Evolutionary conservation across 2,113 vertebrate genomes (phyloP), one percentile per base, ranked within the genome.

Genomic region (Campylorhamphus procurvoides): DNA sequence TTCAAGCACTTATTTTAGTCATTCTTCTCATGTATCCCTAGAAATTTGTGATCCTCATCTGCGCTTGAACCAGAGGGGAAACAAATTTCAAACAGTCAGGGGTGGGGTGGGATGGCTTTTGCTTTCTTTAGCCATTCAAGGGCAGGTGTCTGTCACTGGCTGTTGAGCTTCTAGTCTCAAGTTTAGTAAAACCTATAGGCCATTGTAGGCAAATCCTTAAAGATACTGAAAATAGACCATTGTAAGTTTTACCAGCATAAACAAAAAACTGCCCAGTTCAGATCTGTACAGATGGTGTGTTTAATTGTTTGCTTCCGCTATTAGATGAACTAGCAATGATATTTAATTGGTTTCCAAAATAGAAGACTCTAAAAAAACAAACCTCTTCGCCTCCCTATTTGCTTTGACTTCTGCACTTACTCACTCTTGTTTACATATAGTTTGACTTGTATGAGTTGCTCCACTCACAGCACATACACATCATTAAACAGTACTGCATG

Each of bases 341-440:
- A 72, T 77, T 95, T 95, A 84, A 82, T 85, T 84, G 40, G 13
- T 77, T 95, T 94, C 79, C 79, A 90, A 85, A 94, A 66, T 3
- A 77, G 75, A 87, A 25, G 20, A 24, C 63, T 87, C 66, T 3
- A 18, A 62, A 69, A 60, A 69, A 31, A 12, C 20, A 35, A 69
- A 29, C 3, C 24, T 49, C 46, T 53, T 89, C 19, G 8, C 68
- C 27, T 76, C 40, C 42, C 42, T 27, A 10, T 53, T 93, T 88
- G 33, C 37, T 47, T 88, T 85, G 28, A 52, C n/a, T 92, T 86
- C 50, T 63, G 46, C 7, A 17, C 25, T 80, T 1, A 0, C 68
- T 90, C 31, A 5, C 37, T 76, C 59, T 47, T 85, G 12, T 88
- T 88, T 93, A 59, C 13, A 6, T 59, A 4, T 74, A 50, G 74